phyloP scores from a whole-genome alignment of 2,113 vertebrate species.

The Thryonomys swinderianus region DNA sequence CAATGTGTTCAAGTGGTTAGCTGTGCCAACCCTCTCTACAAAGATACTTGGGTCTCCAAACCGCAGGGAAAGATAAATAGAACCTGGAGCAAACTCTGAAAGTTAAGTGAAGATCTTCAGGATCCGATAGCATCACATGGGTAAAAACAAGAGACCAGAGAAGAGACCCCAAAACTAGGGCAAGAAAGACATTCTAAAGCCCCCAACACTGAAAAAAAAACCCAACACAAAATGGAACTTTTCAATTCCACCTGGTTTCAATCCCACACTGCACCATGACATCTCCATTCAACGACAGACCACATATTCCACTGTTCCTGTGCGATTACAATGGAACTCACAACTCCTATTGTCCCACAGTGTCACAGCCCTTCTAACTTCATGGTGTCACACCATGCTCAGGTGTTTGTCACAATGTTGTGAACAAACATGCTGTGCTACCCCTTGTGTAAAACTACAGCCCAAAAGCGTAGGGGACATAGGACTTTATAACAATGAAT shows the following conservation, averaged over 20 bases:
- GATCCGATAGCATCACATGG: fast-evolving
- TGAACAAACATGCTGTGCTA: background rate
- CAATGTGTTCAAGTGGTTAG: background rate
- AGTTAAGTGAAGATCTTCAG: fast-evolving
- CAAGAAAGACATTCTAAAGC: background rate
- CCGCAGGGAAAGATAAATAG: background rate
- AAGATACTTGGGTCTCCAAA: background rate
- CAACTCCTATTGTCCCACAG: background rate
- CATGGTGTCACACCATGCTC: background rate
- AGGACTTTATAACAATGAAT: background rate
- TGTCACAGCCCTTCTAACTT: too few species aligned
- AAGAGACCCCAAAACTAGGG: background rate
- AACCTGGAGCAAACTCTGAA: background rate
- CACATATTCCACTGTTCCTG: background rate
- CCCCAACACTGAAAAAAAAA: background rate
- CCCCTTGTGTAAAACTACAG: background rate
- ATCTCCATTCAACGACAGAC: background rate
- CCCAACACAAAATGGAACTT: background rate
- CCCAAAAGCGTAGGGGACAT: background rate
- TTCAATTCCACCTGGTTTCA: background rate
- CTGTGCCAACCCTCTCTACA: background rate
- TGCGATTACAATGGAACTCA: background rate
- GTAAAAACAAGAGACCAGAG: background rate
- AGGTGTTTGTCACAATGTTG: background rate
- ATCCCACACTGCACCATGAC: background rate